Evolutionary conservation across 2,888 invertebrate species (phyloP).

Genomic region (Encarsia formosa): DNA sequence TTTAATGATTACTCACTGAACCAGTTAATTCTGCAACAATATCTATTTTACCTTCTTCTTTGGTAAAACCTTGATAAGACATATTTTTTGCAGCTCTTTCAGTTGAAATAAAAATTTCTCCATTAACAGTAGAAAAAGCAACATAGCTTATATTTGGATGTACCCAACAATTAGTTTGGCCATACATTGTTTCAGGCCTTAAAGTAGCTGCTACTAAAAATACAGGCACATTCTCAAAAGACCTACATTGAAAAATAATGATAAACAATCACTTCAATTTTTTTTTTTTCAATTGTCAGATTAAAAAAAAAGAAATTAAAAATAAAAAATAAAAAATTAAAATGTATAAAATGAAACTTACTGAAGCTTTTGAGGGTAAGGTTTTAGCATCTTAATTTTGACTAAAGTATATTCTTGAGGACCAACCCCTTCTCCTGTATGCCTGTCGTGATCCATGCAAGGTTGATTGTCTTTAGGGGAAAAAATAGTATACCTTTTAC

Average conservation of each 20-base stretch:
- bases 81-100: slow-evolving; percentile 88
- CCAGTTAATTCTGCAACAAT: slow-evolving; percentile 69
- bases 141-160: slow-evolving; percentile 93
- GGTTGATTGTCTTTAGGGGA: slow-evolving; percentile 96
- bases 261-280: background rate
- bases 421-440: slow-evolving; percentile 94
- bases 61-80: slow-evolving; percentile 89
- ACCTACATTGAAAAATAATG: slow-evolving; percentile 49
- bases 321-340: slow-evolving; percentile 8
- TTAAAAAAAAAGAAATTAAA: slow-evolving; percentile 1
- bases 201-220: slow-evolving; percentile 93
- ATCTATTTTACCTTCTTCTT: slow-evolving; percentile 72
- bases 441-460: slow-evolving; percentile 99
- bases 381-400: slow-evolving; percentile 80
- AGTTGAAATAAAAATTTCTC: slow-evolving; percentile 84
- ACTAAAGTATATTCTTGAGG: slow-evolving; percentile 97
- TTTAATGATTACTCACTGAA: slow-evolving; percentile 51
- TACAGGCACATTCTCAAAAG: slow-evolving; percentile 57
- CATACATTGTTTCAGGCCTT: slow-evolving; percentile 99
- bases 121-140: slow-evolving; percentile 69
- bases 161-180: slow-evolving; percentile 99
- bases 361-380: slow-evolving; percentile 69
- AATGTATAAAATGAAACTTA: slow-evolving; percentile 44
- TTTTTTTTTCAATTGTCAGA: background rate
- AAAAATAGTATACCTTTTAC: slow-evolving; percentile 94